A percentile compares a stretch with the other conserved stretches of the same genome.
phyloP scores from a whole-genome alignment of 1,140 invertebrate genomes.

The Apis florea region DNA sequence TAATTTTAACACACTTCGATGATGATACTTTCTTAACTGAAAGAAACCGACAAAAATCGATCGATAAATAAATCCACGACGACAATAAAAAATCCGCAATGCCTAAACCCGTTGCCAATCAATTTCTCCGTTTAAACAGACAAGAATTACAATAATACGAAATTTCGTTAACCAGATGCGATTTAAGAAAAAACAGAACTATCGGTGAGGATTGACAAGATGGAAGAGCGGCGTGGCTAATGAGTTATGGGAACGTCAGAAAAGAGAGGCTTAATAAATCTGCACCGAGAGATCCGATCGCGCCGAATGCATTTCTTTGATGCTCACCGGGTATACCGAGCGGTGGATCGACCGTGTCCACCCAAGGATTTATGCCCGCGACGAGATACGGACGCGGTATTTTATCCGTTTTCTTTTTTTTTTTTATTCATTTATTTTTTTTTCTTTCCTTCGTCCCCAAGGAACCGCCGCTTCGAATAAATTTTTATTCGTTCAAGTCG shows the following conservation, averaged over 20 bases:
- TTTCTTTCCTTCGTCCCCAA: no score
- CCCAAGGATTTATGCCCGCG: constrained; percentile 9
- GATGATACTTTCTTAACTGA: no score
- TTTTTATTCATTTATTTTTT: no score
- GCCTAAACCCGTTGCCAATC: no score
- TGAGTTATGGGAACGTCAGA: neutral
- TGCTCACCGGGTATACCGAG: constrained; percentile 6
- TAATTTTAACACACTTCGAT: no score
- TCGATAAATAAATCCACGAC: no score
- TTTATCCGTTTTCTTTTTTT: neutral
- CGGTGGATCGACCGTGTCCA: neutral
- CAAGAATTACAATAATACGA: no score
- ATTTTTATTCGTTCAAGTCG: constrained; percentile 22
- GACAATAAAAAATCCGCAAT: no score
- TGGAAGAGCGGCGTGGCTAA: neutral
- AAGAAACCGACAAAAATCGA: no score
- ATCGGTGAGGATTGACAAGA: neutral
- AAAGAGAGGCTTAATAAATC: constrained; percentile 19
- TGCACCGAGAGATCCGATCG: constrained; percentile 10
- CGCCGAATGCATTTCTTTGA: constrained; percentile 15
- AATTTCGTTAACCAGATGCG: neutral
- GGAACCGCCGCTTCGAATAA: constrained; percentile 17
- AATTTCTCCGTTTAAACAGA: no score
- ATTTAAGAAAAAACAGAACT: neutral
- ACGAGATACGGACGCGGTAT: constrained; percentile 9